These are phyloP conservation scores for Onychomys torridus DNA, from an alignment of 2,797 vertebrate species.

Conservation along the genomic window DNA sequence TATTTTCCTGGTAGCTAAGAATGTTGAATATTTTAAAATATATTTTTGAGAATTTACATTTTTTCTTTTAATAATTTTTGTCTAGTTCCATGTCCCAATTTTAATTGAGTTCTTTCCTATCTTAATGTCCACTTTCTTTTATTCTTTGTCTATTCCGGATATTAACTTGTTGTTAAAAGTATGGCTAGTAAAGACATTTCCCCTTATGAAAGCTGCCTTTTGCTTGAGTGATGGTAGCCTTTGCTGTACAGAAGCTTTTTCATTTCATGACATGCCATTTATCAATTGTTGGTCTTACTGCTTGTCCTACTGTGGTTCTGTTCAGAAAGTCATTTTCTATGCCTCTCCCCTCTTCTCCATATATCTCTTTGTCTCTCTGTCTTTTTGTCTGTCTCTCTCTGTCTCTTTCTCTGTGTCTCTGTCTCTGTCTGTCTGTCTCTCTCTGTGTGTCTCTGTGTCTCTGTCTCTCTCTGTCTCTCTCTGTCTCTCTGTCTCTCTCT, in stretches of 20 bases:
- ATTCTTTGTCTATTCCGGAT: background rate
- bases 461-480: no score
- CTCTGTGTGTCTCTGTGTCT: no score
- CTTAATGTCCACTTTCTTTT: background rate
- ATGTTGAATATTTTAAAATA: background rate
- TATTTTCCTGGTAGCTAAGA: background rate
- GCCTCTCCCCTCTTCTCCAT: no score
- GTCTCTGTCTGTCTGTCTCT: no score
- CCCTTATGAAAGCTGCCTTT: background rate
- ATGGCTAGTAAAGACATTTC: background rate
- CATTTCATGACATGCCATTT: background rate
- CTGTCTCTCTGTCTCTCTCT: no score
- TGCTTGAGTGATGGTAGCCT: background rate
- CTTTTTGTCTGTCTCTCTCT: no score
- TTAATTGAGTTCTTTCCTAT: background rate
- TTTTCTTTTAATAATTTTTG: background rate
- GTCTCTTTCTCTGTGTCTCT: no score
- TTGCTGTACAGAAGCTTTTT: background rate
- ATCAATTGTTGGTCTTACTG: background rate
- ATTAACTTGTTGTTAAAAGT: background rate
- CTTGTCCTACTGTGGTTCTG: background rate
- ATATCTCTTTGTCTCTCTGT: no score
- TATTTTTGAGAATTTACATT: background rate
- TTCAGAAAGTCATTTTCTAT: background rate
- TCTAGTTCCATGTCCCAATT: background rate